phyloP scores from a whole-genome alignment of 2,113 vertebrate genomes.

The Rhinolophus sinicus region DNA sequence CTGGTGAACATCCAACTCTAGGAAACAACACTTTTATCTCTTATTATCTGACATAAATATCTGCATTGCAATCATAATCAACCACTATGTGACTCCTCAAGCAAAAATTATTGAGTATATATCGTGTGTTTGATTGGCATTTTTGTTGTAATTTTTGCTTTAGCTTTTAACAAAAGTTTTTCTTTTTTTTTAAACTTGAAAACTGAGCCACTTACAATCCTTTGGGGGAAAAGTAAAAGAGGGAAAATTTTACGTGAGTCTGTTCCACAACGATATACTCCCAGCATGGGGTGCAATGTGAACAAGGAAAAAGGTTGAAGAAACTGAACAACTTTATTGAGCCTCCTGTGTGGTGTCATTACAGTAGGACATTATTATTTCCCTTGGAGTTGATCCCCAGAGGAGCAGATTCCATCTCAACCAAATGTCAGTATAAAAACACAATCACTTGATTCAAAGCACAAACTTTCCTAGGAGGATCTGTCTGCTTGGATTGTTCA shows the following conservation, averaged over 20 bases:
- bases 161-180: background rate
- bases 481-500: background rate
- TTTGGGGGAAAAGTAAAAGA: background rate
- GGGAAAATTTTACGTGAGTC: background rate
- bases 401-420: background rate
- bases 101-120: conserved; percentile 32
- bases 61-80: background rate
- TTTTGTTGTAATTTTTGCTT: conserved; percentile 53
- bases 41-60: conserved; percentile 24
- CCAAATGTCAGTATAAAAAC: background rate
- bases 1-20: background rate
- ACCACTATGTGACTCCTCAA: conserved; percentile 11
- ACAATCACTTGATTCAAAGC: background rate
- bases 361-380: conserved; percentile 44
- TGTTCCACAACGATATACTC: background rate
- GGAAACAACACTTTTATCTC: background rate
- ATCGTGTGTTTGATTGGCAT: background rate
- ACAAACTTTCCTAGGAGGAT: background rate
- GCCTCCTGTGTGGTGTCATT: conserved; percentile 6
- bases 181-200: conserved; percentile 39
- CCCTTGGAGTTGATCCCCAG: background rate
- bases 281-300: background rate
- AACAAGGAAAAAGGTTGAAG: conserved; percentile 21
- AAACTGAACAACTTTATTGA: conserved; percentile 38
- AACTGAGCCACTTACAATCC: conserved; percentile 14